Evolutionary conservation across 2,888 invertebrate species (phyloP), one percentile per base, ranked within the genome.

Genomic region (Cerastoderma edule): DNA sequence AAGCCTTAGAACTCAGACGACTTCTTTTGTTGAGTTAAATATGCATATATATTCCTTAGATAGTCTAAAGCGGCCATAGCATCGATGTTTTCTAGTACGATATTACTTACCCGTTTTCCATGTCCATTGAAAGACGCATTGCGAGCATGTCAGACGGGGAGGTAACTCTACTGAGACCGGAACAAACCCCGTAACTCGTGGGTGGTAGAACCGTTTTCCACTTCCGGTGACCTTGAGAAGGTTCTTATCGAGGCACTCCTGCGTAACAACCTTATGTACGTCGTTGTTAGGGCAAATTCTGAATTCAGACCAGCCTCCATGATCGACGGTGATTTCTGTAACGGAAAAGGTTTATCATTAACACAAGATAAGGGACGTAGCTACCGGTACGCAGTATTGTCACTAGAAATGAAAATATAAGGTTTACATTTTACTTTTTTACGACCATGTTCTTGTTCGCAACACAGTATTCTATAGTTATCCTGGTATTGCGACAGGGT

Each of bases 231-330:
- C 46, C 44, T 44, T 44, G 28, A 84, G 66, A 24, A 75, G 60
- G 48, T 80, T 28, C 56, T 78, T 72, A 67, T 89, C 80, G 44
- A 90, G 64, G 68, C 90, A 90, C 6, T 83, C 75, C 66, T 89
- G 87, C 0, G 81, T 85, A 8, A 85, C 88, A 5, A 56, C 54
- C 27, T 32, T 72, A 10, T 72, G 78, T 0, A 80, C 57, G 54
- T 88, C 78, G 56, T 85, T 87, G 39, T 86, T 83, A 5, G 89
- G 86, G 71, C 91, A 92, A 10, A 91, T 74, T 48, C 90, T 80
- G 78, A 89, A 90, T 63, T 90, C 90, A 60, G 91, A 87, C 79
- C 86, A 89, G 3, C 91, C 91, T 19, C 78, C 74, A 66, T 92
- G 91, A 44, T 84, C 86, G 39, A 88, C 88, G 2, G 89, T 89